Evolutionary conservation across 2,113 vertebrate genomes (phyloP).

Genomic region (Galbula dea): DNA sequence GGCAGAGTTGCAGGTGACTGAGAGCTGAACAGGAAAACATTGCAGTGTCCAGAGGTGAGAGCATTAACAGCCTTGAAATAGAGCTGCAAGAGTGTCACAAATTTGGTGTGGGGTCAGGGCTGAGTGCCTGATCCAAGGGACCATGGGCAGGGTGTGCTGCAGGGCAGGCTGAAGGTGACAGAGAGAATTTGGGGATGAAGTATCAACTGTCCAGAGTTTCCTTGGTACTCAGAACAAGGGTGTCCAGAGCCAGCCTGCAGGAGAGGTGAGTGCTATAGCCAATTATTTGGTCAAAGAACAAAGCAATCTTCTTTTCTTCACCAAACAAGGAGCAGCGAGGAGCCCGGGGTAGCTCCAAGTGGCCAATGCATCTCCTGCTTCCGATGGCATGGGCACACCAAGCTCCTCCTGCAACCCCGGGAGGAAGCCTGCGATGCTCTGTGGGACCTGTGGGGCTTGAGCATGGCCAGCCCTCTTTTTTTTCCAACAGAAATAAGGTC

Average conservation of each 20-base stretch:
- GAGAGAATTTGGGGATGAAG: neutral
- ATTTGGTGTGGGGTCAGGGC: neutral
- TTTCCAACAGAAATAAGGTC: too few species aligned
- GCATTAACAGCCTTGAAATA: neutral
- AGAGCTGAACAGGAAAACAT: neutral
- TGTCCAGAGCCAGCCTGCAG: neutral
- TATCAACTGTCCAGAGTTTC: neutral
- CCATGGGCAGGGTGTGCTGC: neutral
- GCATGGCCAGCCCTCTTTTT: neutral
- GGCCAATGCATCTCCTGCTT: too few species aligned
- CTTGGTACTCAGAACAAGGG: neutral
- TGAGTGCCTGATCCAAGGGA: neutral
- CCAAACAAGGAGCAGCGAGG: neutral
- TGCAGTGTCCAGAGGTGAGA: neutral
- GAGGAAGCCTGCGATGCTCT: neutral
- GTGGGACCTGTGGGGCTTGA: neutral
- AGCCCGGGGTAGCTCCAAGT: neutral
- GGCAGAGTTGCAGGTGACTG: neutral
- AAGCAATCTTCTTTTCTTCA: neutral
- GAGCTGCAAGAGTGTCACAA: neutral
- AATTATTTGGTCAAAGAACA: neutral
- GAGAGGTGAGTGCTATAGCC: neutral
- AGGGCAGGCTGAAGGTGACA: neutral
- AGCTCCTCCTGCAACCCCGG: neutral
- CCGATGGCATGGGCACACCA: fast-evolving